Evolutionary conservation across 2,113 vertebrate species (phyloP), one percentile per base, ranked within the genome.

Genomic region (Aspiorhynchus laticeps): DNA sequence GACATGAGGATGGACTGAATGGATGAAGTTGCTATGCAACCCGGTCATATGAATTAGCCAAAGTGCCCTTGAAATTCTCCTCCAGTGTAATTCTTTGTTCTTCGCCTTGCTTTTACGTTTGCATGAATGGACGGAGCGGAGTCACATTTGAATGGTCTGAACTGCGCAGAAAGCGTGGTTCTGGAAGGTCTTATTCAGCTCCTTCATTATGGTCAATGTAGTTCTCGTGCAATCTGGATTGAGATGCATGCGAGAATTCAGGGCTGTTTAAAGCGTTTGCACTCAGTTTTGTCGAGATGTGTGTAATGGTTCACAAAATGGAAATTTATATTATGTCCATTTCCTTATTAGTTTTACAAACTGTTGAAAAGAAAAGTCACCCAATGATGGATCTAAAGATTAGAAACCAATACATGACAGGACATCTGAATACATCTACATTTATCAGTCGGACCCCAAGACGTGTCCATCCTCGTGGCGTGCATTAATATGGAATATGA

Each of bases 1-100:
- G 88, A 84, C 79, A 74, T 83, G 61, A 78, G 15, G 53, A 48
- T 85, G 85, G 67, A 73, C 84, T 53, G 80, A 85, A 87, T 26
- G 31, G 83, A 38, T 85, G 63, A 80, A 85, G 77, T 63, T 48
- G 86, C 53, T 71, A 82, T 69, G 86, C 75, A 73, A 77, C 69
- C 71, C 41, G 67, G 59, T 59, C 53, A 43, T 51, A 38, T n/a
- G 74, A 80, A 88, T 74, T 88, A 59, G 51, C 74, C 67, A 17
- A 41, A 76, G 65, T 67, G 84, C 75, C 86, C 69, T 73, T 82
- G 74, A 41, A 56, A 80, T 53, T 86, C 71, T 83, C 67, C 31
- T 74, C 24, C 67, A 28, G 31, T 41, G 21, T 74, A 56, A 56
- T 36, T 84, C 12, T 73, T 10, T 56, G 65, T 38, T 84, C 28